These are phyloP conservation scores for Girardinichthys multiradiatus DNA, from an alignment of 2,113 vertebrate species.

Conservation along the genomic window DNA sequence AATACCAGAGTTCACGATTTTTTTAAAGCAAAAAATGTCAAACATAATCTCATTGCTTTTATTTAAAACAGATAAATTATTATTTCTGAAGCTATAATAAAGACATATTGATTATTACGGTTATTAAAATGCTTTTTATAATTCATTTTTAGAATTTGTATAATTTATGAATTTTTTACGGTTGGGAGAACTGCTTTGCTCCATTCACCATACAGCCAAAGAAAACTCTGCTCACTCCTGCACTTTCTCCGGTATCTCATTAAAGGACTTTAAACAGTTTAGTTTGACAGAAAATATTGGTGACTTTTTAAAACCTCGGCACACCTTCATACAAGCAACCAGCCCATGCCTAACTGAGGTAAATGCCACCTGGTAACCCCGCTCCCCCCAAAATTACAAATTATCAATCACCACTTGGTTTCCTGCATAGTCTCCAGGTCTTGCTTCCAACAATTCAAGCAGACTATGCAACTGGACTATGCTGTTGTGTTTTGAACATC, in stretches of 20 bases:
- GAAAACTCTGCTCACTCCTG: not conserved
- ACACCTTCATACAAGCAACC: not conserved
- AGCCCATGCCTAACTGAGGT: not conserved
- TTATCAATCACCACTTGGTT: slow-evolving; percentile 16
- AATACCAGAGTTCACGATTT: no score
- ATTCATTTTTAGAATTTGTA: no score
- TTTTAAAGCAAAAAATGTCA: no score
- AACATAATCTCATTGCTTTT: no score
- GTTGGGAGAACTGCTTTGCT: not conserved
- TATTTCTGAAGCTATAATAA: no score
- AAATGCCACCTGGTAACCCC: not conserved
- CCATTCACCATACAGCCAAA: not conserved
- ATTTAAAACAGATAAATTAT: no score
- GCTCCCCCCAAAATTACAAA: slow-evolving; percentile 18
- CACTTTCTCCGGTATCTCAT: not conserved
- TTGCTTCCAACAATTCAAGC: slow-evolving; percentile 39
- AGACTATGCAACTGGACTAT: slow-evolving; percentile 43
- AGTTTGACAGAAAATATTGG: not conserved
- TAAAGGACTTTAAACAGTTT: not conserved
- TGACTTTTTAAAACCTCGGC: not conserved
- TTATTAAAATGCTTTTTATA: no score
- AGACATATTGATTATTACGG: no score
- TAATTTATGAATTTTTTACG: no score
- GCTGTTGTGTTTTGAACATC: slow-evolving; percentile 50
- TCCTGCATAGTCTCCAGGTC: slow-evolving; percentile 37